phyloP scores from a whole-genome alignment of 2,797 vertebrate species.

The Vespertilio murinus region DNA sequence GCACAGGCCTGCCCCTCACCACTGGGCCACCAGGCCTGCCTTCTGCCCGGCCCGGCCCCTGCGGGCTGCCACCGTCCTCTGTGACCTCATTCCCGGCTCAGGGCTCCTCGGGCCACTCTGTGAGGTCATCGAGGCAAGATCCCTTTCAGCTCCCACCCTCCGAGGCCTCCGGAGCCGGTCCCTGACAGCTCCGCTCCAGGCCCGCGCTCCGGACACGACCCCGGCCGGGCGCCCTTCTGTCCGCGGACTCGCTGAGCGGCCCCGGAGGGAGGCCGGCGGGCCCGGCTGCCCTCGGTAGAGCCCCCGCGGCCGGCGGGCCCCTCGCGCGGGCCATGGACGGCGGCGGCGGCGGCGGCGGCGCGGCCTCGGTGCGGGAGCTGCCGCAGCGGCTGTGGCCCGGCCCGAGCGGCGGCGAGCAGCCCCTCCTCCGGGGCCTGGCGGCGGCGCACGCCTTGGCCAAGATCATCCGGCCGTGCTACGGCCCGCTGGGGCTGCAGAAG shows the following conservation, averaged over 20 bases:
- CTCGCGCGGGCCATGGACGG: background rate
- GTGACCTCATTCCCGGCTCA: constrained; percentile 56
- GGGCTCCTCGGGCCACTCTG: constrained; percentile 25
- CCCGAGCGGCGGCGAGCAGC: background rate
- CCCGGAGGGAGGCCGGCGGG: rapidly evolving
- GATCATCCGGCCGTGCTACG: constrained; percentile 65
- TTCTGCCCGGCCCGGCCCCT: background rate
- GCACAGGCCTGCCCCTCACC: rapidly evolving
- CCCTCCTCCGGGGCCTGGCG: constrained; percentile 27
- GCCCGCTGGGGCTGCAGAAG: constrained; percentile 63
- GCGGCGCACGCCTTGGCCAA: constrained; percentile 49
- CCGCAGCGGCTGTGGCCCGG: background rate
- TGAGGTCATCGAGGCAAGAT: constrained; percentile 53
- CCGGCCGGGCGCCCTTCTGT: too few species aligned
- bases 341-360: too few species aligned
- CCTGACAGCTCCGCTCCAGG: background rate
- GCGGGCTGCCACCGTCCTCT: background rate
- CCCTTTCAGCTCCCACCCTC: background rate
- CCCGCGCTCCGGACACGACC: too few species aligned
- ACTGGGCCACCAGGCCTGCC: background rate
- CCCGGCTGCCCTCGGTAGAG: background rate
- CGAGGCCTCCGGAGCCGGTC: background rate
- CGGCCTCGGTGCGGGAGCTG: background rate
- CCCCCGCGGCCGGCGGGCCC: background rate
- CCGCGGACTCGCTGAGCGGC: too few species aligned